Evolutionary conservation across 37 sponge, comb jelly and placozoan species (phyloP).

Genomic region (Beroe ovata): DNA sequence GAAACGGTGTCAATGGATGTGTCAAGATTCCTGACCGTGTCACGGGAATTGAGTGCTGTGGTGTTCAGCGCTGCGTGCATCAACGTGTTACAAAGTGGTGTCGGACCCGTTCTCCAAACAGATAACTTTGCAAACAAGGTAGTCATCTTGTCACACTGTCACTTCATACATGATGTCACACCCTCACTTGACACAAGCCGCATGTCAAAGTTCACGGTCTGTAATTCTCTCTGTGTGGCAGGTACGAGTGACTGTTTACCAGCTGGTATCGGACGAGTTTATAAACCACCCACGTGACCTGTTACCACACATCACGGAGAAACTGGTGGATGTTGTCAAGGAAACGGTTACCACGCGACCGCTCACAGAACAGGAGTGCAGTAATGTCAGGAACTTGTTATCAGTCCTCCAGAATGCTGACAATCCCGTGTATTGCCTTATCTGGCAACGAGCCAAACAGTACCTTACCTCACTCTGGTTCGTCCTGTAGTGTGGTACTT

Average conservation of each 20-base stretch:
- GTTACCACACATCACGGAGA: constrained; percentile 54
- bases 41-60: constrained; percentile 23
- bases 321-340: constrained; percentile 16
- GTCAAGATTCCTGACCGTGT: neutral
- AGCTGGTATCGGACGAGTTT: constrained; percentile 40
- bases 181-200: too few species aligned
- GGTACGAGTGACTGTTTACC: constrained; percentile 54
- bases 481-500: too few species aligned
- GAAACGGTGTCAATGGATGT: constrained; percentile 44
- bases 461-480: constrained; percentile 26
- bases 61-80: constrained; percentile 49
- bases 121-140: constrained; percentile 58
- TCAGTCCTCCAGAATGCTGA: neutral
- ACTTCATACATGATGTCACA: too few species aligned
- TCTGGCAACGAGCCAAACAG: constrained; percentile 52
- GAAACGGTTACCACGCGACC: constrained; percentile 28
- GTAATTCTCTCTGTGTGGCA: neutral
- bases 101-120: constrained; percentile 9
- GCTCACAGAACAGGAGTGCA: constrained; percentile 8
- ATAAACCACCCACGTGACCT: constrained; percentile 47
- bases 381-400: neutral
- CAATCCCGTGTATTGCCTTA: constrained; percentile 38
- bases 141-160: too few species aligned
- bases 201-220: neutral
- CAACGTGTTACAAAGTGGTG: constrained; percentile 27